Percentiles rank a stretch among this genome's conserved stretches.
phyloP scores from a whole-genome alignment of 2,797 vertebrate species.

The Amniataba percoides region DNA sequence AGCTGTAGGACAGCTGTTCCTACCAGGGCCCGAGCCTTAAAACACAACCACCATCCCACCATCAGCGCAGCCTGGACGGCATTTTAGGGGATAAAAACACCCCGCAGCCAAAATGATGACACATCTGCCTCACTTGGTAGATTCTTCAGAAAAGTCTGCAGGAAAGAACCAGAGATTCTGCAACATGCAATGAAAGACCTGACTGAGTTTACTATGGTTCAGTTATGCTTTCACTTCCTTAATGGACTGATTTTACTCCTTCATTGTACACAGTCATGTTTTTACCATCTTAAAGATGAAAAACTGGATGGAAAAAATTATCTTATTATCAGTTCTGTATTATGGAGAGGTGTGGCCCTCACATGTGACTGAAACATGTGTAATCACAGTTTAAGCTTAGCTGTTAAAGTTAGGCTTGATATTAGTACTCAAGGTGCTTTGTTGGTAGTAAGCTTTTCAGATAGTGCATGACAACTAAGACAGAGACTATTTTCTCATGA shows the following conservation, averaged over 20 bases:
- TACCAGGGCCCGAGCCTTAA: conserved; percentile 75
- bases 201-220: conserved; percentile 4
- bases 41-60: conserved; percentile 68
- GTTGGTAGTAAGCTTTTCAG: background rate
- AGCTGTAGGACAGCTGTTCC: conserved; percentile 97
- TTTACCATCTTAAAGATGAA: background rate
- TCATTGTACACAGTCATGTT: background rate
- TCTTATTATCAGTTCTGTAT: background rate
- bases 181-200: background rate
- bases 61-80: conserved; percentile 55
- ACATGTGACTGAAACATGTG: background rate
- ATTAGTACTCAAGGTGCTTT: background rate
- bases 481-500: too few species aligned
- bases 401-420: background rate
- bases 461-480: too few species aligned
- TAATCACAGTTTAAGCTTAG: conserved; percentile 1
- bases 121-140: conserved; percentile 61
- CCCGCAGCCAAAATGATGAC: conserved; percentile 58
- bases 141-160: conserved; percentile 37
- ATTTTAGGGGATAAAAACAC: conserved; percentile 71
- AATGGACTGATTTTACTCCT: background rate
- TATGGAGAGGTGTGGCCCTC: background rate
- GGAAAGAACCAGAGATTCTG: conserved; percentile 24
- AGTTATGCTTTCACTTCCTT: background rate
- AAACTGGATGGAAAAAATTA: too few species aligned